Evolutionary conservation across 1,140 invertebrate species (phyloP).

Genomic region (Psilanteris sp.): DNA sequence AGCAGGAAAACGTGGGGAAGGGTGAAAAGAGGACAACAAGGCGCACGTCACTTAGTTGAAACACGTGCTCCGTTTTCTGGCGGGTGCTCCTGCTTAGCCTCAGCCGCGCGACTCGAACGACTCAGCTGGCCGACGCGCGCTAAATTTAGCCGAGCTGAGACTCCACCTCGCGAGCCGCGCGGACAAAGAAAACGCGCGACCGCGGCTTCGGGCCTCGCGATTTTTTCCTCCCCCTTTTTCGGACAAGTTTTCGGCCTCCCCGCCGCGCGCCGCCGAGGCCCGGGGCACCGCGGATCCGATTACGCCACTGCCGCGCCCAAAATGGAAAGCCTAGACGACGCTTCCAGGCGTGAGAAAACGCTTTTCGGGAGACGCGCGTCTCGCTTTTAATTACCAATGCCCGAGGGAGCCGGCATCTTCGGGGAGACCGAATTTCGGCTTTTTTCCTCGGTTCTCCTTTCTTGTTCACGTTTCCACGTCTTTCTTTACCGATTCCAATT

Average conservation of each 20-base stretch:
- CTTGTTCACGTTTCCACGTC: too few species aligned
- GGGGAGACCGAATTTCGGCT: neutral
- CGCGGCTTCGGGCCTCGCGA: slow-evolving; percentile 23
- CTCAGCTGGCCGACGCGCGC: slow-evolving; percentile 68
- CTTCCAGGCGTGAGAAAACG: slow-evolving; percentile 32
- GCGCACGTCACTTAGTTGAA: slow-evolving; percentile 76
- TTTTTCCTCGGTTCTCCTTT: neutral
- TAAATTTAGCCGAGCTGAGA: slow-evolving; percentile 65
- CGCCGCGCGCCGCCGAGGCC: neutral
- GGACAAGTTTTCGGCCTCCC: slow-evolving; percentile 26
- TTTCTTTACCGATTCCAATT: too few species aligned
- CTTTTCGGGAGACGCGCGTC: slow-evolving; percentile 1
- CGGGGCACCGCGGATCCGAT: slow-evolving; percentile 25
- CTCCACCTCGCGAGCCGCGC: slow-evolving; percentile 71
- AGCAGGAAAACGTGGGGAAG: slow-evolving; percentile 25
- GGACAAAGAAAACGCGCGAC: slow-evolving; percentile 71
- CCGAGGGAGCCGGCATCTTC: neutral
- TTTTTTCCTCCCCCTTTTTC: slow-evolving; percentile 20
- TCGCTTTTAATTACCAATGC: slow-evolving; percentile 2
- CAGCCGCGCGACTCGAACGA: slow-evolving; percentile 22
- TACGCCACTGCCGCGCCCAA: slow-evolving; percentile 31
- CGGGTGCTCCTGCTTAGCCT: slow-evolving; percentile 75
- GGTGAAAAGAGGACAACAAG: slow-evolving; percentile 66
- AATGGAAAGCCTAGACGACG: slow-evolving; percentile 22
- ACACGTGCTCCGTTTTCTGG: slow-evolving; percentile 80